Evolutionary conservation across 2,888 invertebrate species (phyloP), one percentile per base, ranked within the genome.

Genomic region (Homarus gammarus): DNA sequence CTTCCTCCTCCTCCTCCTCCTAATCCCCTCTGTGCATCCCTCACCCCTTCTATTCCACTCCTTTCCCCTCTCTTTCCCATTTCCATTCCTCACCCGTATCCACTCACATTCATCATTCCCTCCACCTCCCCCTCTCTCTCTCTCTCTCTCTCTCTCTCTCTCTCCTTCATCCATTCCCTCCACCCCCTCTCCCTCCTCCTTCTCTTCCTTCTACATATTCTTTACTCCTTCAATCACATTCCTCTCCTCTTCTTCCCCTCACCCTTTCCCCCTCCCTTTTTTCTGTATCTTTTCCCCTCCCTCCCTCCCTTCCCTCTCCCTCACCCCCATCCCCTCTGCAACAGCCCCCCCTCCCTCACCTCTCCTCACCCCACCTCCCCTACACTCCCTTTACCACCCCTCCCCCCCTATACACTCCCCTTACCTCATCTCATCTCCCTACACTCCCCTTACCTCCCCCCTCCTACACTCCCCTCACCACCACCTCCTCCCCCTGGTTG

Each of bases 111-210:
- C 31, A 10, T 33, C 27, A 3, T 61, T 51, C 31, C 31, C 8
- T 78, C 36, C 18, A 33, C 31, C 27, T 1, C 3, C 31, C 56
- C n/a, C 56, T 56, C 40, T 38, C 22, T 81, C 64, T 81, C 68
- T 64, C 64, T 81, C 40, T 64, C 40, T 61, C 36, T 38, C 49
- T 51, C n/a, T 51, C 51, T 51, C 44, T 33, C 81, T 38, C 36
- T 81, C 81, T 64, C 64, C 22, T 18, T 36, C 56, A 33, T 33
- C 31, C 61, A 33, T 0, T 36, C 61, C n/a, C 61, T 61, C 56
- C 31, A n/a, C 33, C 33, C 61, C 22, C 31, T 79, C 36, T 56
- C 79, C 56, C 22, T 61, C 31, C 40, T 33, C 49, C 36, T 36
- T 56, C 79, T n/a, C n/a, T n/a, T n/a, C n/a, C n/a, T n/a, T n/a